phyloP scores from a whole-genome alignment of 2,888 invertebrate species.

The Aproaerema taeniolella region DNA sequence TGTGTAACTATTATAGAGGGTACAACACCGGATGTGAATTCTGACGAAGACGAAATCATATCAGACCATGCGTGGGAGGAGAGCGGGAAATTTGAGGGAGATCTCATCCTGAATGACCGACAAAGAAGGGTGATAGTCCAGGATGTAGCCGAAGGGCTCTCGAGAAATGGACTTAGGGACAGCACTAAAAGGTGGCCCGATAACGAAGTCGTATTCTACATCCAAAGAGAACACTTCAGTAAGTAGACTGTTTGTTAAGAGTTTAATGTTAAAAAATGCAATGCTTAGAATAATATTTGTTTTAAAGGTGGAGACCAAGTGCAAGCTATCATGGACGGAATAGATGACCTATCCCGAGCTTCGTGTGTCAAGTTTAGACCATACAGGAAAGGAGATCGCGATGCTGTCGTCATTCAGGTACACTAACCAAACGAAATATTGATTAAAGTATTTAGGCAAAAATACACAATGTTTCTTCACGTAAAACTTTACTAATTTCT shows the following conservation, averaged over 20 bases:
- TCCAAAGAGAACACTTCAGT: slow-evolving; percentile 67
- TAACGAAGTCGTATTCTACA: slow-evolving; percentile 63
- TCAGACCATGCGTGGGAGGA: slow-evolving; percentile 70
- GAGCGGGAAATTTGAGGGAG: slow-evolving; percentile 74
- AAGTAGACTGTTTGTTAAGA: slow-evolving; percentile 31
- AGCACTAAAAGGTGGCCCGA: slow-evolving; percentile 67
- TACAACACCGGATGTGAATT: slow-evolving; percentile 33
- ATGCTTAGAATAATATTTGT: background rate
- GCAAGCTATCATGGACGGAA: slow-evolving; percentile 61
- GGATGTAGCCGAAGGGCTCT: slow-evolving; percentile 58
- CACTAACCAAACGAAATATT: too few relatives aligned
- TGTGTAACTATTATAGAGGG: background rate
- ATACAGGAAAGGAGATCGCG: slow-evolving; percentile 59
- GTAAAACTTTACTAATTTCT: background rate
- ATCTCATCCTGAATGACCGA: slow-evolving; percentile 64
- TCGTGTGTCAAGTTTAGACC: slow-evolving; percentile 71
- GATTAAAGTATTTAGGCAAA: too few relatives aligned
- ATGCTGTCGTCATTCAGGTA: slow-evolving; percentile 71
- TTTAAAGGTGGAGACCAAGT: slow-evolving; percentile 55
- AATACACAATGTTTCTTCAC: too few relatives aligned
- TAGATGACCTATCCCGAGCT: slow-evolving; percentile 60
- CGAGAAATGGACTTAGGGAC: slow-evolving; percentile 63
- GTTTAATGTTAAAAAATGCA: too few relatives aligned
- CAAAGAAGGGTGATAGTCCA: slow-evolving; percentile 62
- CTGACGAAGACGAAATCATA: slow-evolving; percentile 48